Conservation (phyloP, 2,888 invertebrate species). For the Allacma fusca region DNA sequence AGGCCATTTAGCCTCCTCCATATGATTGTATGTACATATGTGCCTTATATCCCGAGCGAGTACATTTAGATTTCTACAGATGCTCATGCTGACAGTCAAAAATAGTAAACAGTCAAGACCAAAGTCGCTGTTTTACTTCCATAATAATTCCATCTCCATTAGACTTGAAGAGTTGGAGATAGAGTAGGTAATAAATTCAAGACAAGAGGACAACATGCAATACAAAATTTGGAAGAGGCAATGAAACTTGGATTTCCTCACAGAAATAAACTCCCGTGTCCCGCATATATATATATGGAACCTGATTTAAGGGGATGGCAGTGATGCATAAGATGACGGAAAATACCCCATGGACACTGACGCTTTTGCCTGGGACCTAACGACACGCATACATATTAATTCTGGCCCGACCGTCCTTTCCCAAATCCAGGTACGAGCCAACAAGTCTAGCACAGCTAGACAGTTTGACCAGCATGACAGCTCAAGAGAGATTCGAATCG, state of each 20-base stretch:
- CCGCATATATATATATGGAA: neutral
- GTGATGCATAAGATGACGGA: neutral
- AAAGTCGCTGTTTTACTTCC: too few relatives aligned
- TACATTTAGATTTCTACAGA: too few relatives aligned
- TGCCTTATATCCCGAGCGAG: too few relatives aligned
- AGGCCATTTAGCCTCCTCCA: too few relatives aligned
- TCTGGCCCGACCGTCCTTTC: neutral
- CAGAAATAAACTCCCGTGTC: too few relatives aligned
- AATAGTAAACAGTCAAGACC: too few relatives aligned
- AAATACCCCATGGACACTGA: slow-evolving; percentile 27
- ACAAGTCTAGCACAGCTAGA: slow-evolving; percentile 60
- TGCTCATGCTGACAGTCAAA: too few relatives aligned
- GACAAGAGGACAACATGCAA: neutral
- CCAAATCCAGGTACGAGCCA: slow-evolving; percentile 51
- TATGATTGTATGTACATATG: too few relatives aligned
- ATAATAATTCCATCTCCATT: too few relatives aligned
- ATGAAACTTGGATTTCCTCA: slow-evolving; percentile 35
- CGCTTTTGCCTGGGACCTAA: neutral
- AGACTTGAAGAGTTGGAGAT: too few relatives aligned
- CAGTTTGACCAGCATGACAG: slow-evolving; percentile 61
- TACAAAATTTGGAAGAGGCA: slow-evolving; percentile 12
- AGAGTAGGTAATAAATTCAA: neutral
- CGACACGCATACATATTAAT: neutral
- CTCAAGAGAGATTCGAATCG: slow-evolving; percentile 59
- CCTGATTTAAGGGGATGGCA: neutral